Base-by-base conservation (phyloP, 1,140 invertebrate species). In the Araneus ventricosus region DNA sequence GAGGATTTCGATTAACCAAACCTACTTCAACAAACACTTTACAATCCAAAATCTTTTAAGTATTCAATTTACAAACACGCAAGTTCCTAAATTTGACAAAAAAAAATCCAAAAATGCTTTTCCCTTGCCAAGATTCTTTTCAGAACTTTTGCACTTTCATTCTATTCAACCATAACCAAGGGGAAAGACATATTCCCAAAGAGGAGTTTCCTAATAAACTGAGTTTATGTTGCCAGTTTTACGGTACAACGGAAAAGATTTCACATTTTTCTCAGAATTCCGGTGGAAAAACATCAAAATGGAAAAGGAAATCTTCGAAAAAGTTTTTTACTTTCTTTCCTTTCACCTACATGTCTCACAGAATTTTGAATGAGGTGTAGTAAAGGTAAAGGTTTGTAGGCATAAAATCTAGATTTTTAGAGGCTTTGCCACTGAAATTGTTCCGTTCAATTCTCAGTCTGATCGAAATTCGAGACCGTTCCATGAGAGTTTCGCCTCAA, bases 151-250 rank as follows among this genome's bases (percentile, higher is more conserved):
- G 27, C 17, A 20, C 27, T 75, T 75, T 75, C 30, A 67, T 67
- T 67, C 70, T 17, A 34, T 22, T 75, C 30, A 34, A 34, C 14
- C 70, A 27, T 14, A n/a, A 34, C 30, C 30, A 75, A 75, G 70
- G 30, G 20, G 37, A 75, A 75, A 75, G 34, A 75, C 34, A 75
- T 27, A 70, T 75, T 37, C 70, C 70, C 30, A 75, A 14, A 20
- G 70, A 75, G 70, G 70, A 75, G 70, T 75, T 75, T 75, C 30
- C 70, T 75, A 75, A 75, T 75, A 75, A 75, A 75, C 70, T 37
- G 70, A 75, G 70, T 75, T 75, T 75, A 75, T 75, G 70, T 75
- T 37, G 70, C 70, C 70, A 75, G 70, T 75, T 75, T 75, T 75
- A 75, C 70, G 70, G 70, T 37, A 75, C 70, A 75, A 34, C 27